Evolutionary conservation across 1,140 invertebrate genomes (phyloP), one percentile per base, ranked within the genome.

Genomic region (Cotesia vestalis): DNA sequence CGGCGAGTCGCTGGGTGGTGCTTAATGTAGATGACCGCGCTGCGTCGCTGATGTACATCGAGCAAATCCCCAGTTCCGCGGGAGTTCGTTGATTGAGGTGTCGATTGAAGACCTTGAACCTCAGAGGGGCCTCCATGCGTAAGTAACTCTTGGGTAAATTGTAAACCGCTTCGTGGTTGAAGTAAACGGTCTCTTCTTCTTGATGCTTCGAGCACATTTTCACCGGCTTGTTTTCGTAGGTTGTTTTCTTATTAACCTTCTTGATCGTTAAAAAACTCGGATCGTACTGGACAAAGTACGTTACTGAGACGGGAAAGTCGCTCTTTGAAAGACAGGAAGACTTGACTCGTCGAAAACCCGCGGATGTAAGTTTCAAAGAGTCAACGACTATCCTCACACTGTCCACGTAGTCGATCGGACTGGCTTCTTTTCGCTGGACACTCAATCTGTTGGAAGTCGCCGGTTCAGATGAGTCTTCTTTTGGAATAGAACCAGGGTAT

Each of bases 281-380:
- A 61, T 85, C 76, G 66, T 84, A 84, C 14, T 83, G 79, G 5
- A 83, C 77, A 70, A 82, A 83, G 77, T 83, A 85, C 17, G 80
- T 84, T 55, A 80, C 72, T 17, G 80, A 77, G 20, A 75, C 36
- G 51, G 78, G 77, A 14, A 68, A 17, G 73, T 84, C 79, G 64
- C 76, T 76, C 11, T 83, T 74, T 52, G 77, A 80, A 2, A 82
- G 38, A 60, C 78, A 83, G 12, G 79, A 84, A 5, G 84, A 85
- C 66, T 79, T 80, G 8, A 84, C 80, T 69, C 82, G 78, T 71
- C 83, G 78, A 59, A 84, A 84, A n/a, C 83, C 84, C 52, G 83
- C 82, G 60, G 83, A 64, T 73, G 66, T 83, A 17, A 85, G 72
- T 35, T 73, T 75, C 17, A 85, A 74, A 6, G 79, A 83, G 61